A percentile compares a stretch with the other conserved stretches of the same genome.
phyloP scores from a whole-genome alignment of 2,797 vertebrate species.

The Balearica regulorum region DNA sequence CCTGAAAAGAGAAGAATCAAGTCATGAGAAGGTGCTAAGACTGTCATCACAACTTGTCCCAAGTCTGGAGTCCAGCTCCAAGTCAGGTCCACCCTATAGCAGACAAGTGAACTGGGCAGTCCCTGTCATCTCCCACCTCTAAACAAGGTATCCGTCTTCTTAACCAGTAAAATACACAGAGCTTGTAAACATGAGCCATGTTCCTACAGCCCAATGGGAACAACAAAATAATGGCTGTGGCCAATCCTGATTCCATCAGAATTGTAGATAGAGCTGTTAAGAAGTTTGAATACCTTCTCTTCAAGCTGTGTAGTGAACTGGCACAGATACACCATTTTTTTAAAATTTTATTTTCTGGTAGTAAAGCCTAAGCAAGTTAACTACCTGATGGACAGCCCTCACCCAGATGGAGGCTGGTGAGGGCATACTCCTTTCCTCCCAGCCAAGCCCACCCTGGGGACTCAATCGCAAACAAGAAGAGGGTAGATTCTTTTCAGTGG shows the following conservation, averaged over 20 bases:
- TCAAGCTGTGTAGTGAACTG: not conserved
- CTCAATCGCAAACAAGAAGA: not conserved
- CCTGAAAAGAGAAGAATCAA: not conserved
- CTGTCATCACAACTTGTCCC: accelerated
- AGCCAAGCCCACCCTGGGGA: not conserved
- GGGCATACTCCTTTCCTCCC: not conserved
- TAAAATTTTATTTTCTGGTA: not conserved
- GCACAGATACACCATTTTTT: not conserved
- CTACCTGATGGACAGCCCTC: not conserved
- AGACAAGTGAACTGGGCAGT: not conserved
- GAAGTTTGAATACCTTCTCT: not conserved
- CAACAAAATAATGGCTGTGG: not conserved
- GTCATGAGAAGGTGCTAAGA: not conserved
- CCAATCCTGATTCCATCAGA: not conserved
- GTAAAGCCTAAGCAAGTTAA: not conserved
- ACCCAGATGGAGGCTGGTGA: not conserved
- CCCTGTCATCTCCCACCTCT: not conserved
- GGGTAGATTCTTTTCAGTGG: not conserved
- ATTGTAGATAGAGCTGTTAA: not conserved
- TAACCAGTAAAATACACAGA: not conserved
- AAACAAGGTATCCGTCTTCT: not conserved
- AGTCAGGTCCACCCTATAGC: not conserved
- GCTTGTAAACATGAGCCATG: not conserved
- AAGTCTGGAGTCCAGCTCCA: not conserved
- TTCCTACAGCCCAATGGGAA: constrained; percentile 26